These are phyloP conservation scores for Piscicola geometra DNA, from an alignment of 2,888 invertebrate genomes.

Conservation along the genomic window DNA sequence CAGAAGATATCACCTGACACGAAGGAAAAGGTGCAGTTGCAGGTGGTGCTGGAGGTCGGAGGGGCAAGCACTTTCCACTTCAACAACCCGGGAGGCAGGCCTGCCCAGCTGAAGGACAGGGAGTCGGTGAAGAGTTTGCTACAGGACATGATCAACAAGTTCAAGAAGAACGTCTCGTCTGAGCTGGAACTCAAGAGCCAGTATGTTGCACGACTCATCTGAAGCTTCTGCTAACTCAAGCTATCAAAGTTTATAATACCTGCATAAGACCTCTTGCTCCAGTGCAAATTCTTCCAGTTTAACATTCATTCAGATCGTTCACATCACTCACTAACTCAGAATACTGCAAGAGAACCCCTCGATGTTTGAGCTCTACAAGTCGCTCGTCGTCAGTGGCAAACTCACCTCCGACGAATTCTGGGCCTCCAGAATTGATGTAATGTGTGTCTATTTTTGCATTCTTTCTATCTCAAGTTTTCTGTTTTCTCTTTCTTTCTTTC, in stretches of 20 bases:
- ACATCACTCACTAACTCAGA: too few relatives aligned
- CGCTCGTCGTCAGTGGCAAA: slow-evolving; percentile 91
- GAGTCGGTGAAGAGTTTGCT: slow-evolving; percentile 87
- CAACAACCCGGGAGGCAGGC: slow-evolving; percentile 76
- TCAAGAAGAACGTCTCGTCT: slow-evolving; percentile 82
- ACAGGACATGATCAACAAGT: slow-evolving; percentile 84
- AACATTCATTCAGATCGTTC: too few relatives aligned
- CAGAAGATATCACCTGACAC: slow-evolving; percentile 93
- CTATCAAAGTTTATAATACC: too few relatives aligned
- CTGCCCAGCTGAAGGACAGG: slow-evolving; percentile 79
- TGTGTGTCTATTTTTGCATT: background rate
- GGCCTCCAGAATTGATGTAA: slow-evolving; percentile 60
- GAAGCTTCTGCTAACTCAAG: too few relatives aligned
- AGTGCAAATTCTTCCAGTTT: too few relatives aligned
- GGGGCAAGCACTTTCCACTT: slow-evolving; percentile 95
- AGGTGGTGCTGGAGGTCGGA: slow-evolving; percentile 88
- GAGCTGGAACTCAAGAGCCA: slow-evolving; percentile 80
- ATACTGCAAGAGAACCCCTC: slow-evolving; percentile 83
- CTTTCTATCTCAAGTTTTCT: background rate
- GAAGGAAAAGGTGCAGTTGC: slow-evolving; percentile 94
- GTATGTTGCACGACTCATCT: too few relatives aligned
- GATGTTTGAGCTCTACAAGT: slow-evolving; percentile 87
- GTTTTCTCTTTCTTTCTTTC: background rate
- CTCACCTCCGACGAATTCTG: slow-evolving; percentile 96
- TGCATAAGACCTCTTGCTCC: too few relatives aligned